Evolutionary conservation across 30 jellyfish, hydroid and myxozoan genomes (phyloP), one percentile per base, ranked within the genome.

Genomic region (Nemopilema nomurai): DNA sequence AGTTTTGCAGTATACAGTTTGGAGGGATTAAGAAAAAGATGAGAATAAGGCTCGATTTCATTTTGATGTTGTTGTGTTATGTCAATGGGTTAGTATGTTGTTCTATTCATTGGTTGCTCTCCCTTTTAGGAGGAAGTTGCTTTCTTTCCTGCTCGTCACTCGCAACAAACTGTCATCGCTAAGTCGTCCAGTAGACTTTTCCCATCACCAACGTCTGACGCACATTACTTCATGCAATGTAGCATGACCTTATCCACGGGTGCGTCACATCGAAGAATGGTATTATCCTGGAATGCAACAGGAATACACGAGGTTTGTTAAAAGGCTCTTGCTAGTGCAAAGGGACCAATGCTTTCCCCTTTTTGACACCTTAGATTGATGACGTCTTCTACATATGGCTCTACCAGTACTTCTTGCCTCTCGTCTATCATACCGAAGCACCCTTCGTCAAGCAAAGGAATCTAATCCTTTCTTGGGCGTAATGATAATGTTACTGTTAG

Each of bases 51-150:
- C n/a, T n/a, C n/a, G 57, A 41, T 41, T 41, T 41, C 57, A 6
- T 3, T 6, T 3, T 3, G 57, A 13, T 41, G 6, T 41, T 41
- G 57, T 41, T 41, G 57, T 41, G 57, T 13, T n/a, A n/a, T n/a
- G n/a, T n/a, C n/a, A n/a, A n/a, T n/a, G n/a, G n/a, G n/a, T n/a
- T n/a, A n/a, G n/a, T n/a, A n/a, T n/a, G n/a, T n/a, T n/a, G n/a
- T n/a, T n/a, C n/a, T n/a, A n/a, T n/a, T n/a, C n/a, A n/a, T n/a
- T n/a, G n/a, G n/a, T n/a, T n/a, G n/a, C n/a, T 1, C 3, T 29
- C 30, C 23, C 4, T 81, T 62, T 27, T 41, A 82, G 91, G 85
- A 69, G 71, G 73, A 86, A 63, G 95, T 86, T 33, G 95, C 89
- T 13, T 69, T 25, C 51, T 17, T 86, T 49, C 78, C 90, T 4